Base-by-base conservation (phyloP, 2,113 vertebrate species). In the Chaenogobius annularis region DNA sequence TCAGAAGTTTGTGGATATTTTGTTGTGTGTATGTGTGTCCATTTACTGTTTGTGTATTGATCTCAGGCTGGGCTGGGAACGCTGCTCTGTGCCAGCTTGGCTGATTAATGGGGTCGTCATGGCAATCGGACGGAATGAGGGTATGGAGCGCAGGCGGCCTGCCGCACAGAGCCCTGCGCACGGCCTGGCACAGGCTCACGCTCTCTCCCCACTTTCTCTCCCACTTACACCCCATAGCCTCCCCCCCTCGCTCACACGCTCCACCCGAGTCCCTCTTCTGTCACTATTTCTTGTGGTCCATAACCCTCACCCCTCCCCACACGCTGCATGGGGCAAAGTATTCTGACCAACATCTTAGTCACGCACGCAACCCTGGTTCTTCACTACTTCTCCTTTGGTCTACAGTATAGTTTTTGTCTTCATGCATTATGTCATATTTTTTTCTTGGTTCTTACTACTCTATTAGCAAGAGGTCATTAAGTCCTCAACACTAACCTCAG, bases 41-140 rank as follows among this genome's bases (percentile, higher is more conserved):
- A 47, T 80, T 79, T 70, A 69, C 68, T 78, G 54, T 74, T 81
- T 88, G 83, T 78, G 73, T 84, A 96, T 98, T 96, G 96, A 97
- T 98, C 96, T 95, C 95, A 95, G 94, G 94, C 96, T 96, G 96
- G 94, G 96, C 94, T 94, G 94, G 95, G 95, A 94, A 94, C 95
- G 92, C 93, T 94, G 93, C 94, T 95, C 95, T 89, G 93, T 98
- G 96, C 96, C 97, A 98, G 97, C 94, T 95, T 94, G 93, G 92
- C 95, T 99, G 96, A 99, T 99, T 98, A 99, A 99, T 99, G 96
- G 96, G 94, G 95, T 97, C 96, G 92, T 96, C 97, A 95, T 95
- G 93, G 90, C 94, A 93, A 96, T 94, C 93, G 95, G 97, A 98
- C 95, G 96, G 96, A 98, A 98, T 98, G 96, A 95, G 97, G 97